These are phyloP conservation scores for Meteorus sp. DNA, from an alignment of 1,140 invertebrate species.

Conservation along the genomic window DNA sequence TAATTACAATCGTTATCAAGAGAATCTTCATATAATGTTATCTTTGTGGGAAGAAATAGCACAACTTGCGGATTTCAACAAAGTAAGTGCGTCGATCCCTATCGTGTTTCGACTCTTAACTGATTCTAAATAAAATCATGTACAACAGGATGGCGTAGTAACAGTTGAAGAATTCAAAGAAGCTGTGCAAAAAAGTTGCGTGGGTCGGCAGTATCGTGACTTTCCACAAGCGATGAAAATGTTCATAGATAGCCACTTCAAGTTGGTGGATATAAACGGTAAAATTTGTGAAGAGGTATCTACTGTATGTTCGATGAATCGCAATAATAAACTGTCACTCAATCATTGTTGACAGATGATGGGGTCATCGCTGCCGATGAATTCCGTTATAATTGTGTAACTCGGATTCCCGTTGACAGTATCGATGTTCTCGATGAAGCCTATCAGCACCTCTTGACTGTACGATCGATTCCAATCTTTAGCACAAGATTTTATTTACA, in stretches of 20 bases:
- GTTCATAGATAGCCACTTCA: slow-evolving; percentile 82
- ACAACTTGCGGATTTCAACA: slow-evolving; percentile 81
- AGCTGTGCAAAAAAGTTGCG: slow-evolving; percentile 77
- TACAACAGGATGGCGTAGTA: slow-evolving; percentile 75
- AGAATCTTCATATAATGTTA: slow-evolving; percentile 79
- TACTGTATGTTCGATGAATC: not conserved
- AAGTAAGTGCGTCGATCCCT: slow-evolving; percentile 59
- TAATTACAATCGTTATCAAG: slow-evolving; percentile 67
- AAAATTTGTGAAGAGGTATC: slow-evolving; percentile 25
- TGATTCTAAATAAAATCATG: slow-evolving; percentile 29
- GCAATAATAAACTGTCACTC: not conserved
- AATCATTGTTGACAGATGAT: slow-evolving; percentile 58
- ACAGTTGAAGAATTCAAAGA: slow-evolving; percentile 80
- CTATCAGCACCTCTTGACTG: slow-evolving; percentile 74
- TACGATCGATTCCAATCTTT: slow-evolving; percentile 53
- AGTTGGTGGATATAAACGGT: slow-evolving; percentile 77
- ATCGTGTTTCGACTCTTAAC: not conserved
- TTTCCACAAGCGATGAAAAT: slow-evolving; percentile 81
- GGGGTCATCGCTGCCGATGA: slow-evolving; percentile 77
- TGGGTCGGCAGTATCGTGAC: slow-evolving; percentile 76
- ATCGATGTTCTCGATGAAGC: slow-evolving; percentile 75
- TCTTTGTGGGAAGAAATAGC: slow-evolving; percentile 84
- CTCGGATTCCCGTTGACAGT: slow-evolving; percentile 75
- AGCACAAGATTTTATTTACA: slow-evolving; percentile 1
- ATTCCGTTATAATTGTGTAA: slow-evolving; percentile 79